These are phyloP conservation scores for Clupea harengus DNA, from an alignment of 2,113 vertebrate genomes.

Conservation along the genomic window DNA sequence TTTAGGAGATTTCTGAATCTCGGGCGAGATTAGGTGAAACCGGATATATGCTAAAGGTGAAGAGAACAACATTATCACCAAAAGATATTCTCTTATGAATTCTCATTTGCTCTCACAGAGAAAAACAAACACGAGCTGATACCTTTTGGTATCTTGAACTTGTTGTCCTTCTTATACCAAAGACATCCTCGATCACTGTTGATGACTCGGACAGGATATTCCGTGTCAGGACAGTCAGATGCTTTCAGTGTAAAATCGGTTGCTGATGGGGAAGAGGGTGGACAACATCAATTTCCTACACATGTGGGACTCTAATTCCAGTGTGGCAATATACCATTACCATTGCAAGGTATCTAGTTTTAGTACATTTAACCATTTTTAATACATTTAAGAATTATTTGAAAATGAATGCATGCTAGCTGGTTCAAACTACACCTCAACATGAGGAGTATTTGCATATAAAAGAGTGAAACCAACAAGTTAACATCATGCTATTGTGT, in stretches of 20 bases:
- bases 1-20: background rate
- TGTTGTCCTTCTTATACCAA: constrained; percentile 96
- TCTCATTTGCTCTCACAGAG: background rate
- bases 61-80: background rate
- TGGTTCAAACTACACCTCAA: background rate
- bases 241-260: constrained; percentile 89
- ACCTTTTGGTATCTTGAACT: constrained; percentile 99
- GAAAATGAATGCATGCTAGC: background rate
- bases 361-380: too few species aligned
- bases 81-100: background rate
- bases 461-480: too few species aligned
- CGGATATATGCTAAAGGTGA: background rate
- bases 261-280: constrained; percentile 63
- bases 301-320: too few species aligned
- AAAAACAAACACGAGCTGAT: background rate
- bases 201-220: constrained; percentile 82
- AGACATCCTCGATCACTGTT: constrained; percentile 81
- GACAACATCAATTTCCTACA: background rate
- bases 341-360: background rate
- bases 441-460: too few species aligned
- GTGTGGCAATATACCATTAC: background rate
- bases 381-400: background rate
- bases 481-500: too few species aligned
- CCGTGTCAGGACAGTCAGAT: constrained; percentile 86
- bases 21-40: background rate